Percentiles rank a stretch among this genome's conserved stretches.
phyloP scores from a whole-genome alignment of 2,113 vertebrate genomes.

The Dromas ardeola region DNA sequence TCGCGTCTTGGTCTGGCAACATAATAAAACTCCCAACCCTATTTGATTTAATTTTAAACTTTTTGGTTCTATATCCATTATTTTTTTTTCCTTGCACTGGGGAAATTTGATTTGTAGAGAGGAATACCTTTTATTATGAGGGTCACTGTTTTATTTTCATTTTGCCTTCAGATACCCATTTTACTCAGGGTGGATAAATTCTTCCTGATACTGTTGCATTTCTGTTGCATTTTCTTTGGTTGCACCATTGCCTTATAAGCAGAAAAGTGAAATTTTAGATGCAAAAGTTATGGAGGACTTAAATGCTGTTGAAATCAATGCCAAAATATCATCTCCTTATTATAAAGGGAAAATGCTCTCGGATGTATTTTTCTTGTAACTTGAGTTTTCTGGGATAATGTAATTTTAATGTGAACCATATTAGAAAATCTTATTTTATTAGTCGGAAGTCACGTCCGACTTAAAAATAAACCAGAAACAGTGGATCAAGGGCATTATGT shows the following conservation, averaged over 20 bases:
- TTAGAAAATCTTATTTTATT: neutral
- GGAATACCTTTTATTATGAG: neutral
- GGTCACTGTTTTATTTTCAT: neutral
- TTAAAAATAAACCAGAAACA: slow-evolving; percentile 28
- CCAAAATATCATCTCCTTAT: neutral
- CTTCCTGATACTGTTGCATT: neutral
- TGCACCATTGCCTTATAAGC: neutral
- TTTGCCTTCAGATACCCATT: neutral
- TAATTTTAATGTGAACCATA: neutral
- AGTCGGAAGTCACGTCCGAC: neutral
- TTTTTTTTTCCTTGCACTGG: rapidly evolving
- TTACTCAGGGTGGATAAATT: neutral
- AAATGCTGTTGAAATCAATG: neutral
- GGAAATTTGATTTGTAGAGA: neutral
- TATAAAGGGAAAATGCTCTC: neutral
- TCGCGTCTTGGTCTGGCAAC: neutral
- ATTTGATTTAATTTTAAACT: neutral
- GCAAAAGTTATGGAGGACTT: neutral
- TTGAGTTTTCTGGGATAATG: neutral
- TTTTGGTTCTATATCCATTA: neutral
- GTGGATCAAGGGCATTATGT: neutral
- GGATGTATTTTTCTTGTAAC: neutral
- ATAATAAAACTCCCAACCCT: neutral
- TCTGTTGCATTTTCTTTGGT: neutral
- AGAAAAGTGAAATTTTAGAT: neutral